Conservation (phyloP, 2,888 invertebrate genomes). For the Resseliella maxima region DNA sequence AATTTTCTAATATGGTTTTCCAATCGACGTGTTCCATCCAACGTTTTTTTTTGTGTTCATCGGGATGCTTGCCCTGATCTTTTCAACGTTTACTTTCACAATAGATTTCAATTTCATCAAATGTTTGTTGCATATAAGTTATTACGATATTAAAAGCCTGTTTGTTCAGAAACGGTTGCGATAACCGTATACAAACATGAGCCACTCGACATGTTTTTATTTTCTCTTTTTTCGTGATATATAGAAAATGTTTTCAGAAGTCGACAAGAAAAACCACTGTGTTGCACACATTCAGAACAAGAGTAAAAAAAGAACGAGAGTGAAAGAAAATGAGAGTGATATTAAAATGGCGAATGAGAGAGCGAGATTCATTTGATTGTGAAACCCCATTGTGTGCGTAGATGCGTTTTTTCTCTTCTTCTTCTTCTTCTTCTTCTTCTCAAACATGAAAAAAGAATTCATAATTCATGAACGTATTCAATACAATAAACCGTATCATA, state of each 20-base stretch:
- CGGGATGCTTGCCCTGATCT: slow-evolving; percentile 1
- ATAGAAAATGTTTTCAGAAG: not conserved
- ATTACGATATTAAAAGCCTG: slow-evolving; percentile 11
- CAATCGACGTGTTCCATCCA: not conserved
- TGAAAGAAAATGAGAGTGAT: too few relatives aligned
- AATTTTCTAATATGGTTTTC: slow-evolving; percentile 38
- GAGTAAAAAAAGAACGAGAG: not conserved
- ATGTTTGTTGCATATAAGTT: not conserved
- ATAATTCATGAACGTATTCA: slow-evolving; percentile 10
- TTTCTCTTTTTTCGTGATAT: too few relatives aligned
- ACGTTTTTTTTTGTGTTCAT: slow-evolving; percentile 18
- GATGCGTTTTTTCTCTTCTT: slow-evolving; percentile 19
- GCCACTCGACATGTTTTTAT: not conserved
- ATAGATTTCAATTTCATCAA: slow-evolving; percentile 32
- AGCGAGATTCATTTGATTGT: too few relatives aligned
- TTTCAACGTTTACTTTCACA: not conserved
- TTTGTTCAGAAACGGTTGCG: not conserved
- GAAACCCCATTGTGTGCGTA: slow-evolving; percentile 1
- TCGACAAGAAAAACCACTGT: not conserved
- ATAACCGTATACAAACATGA: not conserved
- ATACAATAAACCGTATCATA: slow-evolving; percentile 15
- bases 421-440: not conserved
- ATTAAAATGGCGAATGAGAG: too few relatives aligned
- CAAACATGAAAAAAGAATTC: not conserved
- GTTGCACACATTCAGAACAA: not conserved